A percentile compares a stretch with the other conserved stretches of the same genome.
phyloP scores from a whole-genome alignment of 2,888 invertebrate genomes.

The Fragum sueziense region DNA sequence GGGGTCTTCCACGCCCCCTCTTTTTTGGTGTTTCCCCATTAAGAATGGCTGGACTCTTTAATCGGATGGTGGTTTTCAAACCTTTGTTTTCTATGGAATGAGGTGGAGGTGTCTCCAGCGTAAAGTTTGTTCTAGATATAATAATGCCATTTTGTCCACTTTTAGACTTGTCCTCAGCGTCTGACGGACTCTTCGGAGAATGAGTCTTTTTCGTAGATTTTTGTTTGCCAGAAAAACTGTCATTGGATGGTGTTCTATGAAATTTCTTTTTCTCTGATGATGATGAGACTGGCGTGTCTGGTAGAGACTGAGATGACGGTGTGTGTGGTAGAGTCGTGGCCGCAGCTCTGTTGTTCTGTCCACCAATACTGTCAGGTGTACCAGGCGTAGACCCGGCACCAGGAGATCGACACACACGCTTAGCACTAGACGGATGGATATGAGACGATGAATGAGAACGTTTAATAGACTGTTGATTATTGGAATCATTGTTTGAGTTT shows the following conservation, averaged over 20 bases:
- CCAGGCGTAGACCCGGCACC: slow-evolving; percentile 47
- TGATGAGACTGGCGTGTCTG: neutral
- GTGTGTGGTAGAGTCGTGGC: slow-evolving; percentile 25
- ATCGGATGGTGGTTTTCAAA: slow-evolving; percentile 55
- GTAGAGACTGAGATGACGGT: slow-evolving; percentile 24
- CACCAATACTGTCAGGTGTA: slow-evolving; percentile 58
- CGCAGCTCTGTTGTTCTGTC: slow-evolving; percentile 48
- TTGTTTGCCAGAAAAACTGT: slow-evolving; percentile 31
- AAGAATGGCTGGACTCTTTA: slow-evolving; percentile 50
- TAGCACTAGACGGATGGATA: slow-evolving; percentile 45
- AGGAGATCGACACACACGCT: slow-evolving; percentile 59
- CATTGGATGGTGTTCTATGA: slow-evolving; percentile 46
- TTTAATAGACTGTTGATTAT: slow-evolving; percentile 43
- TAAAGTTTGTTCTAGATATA: slow-evolving; percentile 44
- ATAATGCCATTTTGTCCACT: slow-evolving; percentile 57
- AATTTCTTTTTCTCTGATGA: slow-evolving; percentile 27
- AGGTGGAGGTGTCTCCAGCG: slow-evolving; percentile 55
- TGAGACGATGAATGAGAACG: slow-evolving; percentile 56
- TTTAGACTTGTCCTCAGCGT: slow-evolving; percentile 20
- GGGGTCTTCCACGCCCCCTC: slow-evolving; percentile 59
- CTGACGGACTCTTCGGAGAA: slow-evolving; percentile 36
- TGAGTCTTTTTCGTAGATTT: slow-evolving; percentile 26
- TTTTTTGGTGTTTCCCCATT: slow-evolving; percentile 59
- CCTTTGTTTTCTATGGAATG: slow-evolving; percentile 61
- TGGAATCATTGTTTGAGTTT: slow-evolving; percentile 45